Evolutionary conservation across 2,113 vertebrate genomes (phyloP), one percentile per base, ranked within the genome.

Genomic region (Trachemys scripta): DNA sequence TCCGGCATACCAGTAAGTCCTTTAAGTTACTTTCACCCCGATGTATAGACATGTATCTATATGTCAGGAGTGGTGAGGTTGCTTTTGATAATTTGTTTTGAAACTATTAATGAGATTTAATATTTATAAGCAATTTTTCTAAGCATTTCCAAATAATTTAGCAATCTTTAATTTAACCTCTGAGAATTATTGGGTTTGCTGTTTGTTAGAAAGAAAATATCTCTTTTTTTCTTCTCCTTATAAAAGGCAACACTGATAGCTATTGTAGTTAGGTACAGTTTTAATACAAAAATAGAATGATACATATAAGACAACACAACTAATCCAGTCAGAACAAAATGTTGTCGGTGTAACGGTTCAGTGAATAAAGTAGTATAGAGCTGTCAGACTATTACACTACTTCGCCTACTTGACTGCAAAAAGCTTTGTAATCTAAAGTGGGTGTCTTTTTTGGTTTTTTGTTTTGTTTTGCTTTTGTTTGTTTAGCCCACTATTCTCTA

Each of bases 331-430:
- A 90, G 47, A 80, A 50, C 80, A 86, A 88, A 89, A 87, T 80
- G 22, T 19, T 62, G 9, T 57, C 42, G 53, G 25, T 0, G 3
- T 19, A 49, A 11, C 47, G 0, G 0, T 69, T 89, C 14, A 62
- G 1, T 10, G 91, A 92, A 85, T 2, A 84, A 38, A 24, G 35
- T 3, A 78, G 13, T 6, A 75, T 9, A 47, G 22, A 65, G 25
- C 45, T 90, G 47, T 53, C 35, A 78, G 54, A 69, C 7, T 84
- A 57, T 49, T 81, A 80, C 24, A 69, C 3, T 54, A 14, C 75
- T 89, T 95, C 62, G 3, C 25, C 10, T 82, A 5, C 50, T 89
- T 59, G 17, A 56, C 27, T 31, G 14, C 17, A 57, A 50, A 90
- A 13, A 56, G 0, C 1, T 86, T 81, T 31, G 47, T 45, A n/a